A percentile compares a stretch with the other conserved stretches of the same genome.
Evolutionary conservation across 2,888 invertebrate species (phyloP).

Genomic region (Epirrhoe tristata): DNA sequence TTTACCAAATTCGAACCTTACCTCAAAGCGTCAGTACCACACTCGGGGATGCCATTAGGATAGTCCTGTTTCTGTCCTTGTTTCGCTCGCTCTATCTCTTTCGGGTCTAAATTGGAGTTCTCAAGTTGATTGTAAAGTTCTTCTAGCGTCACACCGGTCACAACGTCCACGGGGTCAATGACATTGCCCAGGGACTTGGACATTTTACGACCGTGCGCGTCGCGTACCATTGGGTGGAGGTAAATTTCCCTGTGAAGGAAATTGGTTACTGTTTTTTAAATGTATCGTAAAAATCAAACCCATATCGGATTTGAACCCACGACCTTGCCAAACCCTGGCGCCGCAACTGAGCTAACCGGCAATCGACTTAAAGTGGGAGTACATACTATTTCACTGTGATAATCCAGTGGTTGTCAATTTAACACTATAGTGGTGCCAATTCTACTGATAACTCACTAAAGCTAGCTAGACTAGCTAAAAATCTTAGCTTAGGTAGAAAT

Average conservation of each 20-base stretch:
- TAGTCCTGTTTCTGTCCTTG: conserved; percentile 91
- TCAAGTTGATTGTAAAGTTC: conserved; percentile 90
- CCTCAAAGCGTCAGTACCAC: conserved; percentile 97
- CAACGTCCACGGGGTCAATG: conserved; percentile 98
- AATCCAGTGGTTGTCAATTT: too few relatives aligned
- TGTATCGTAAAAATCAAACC: not conserved
- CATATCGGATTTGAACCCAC: conserved; percentile 14
- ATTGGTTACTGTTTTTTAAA: conserved; percentile 1
- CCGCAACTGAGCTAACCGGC: too few relatives aligned
- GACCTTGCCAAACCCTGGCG: too few relatives aligned
- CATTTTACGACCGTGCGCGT: conserved; percentile 99
- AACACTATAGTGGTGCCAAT: too few relatives aligned
- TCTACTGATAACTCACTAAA: too few relatives aligned
- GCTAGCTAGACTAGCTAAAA: too few relatives aligned
- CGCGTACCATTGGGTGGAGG: conserved; percentile 98
- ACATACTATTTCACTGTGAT: too few relatives aligned
- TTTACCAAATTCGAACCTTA: conserved; percentile 5
- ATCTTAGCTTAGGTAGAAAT: too few relatives aligned
- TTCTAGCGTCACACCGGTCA: conserved; percentile 93
- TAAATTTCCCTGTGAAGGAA: conserved; percentile 90
- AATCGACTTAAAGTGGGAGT: too few relatives aligned
- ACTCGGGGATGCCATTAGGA: conserved; percentile 97
- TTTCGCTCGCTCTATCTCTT: conserved; percentile 91
- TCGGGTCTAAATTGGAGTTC: conserved; percentile 94
- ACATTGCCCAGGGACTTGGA: conserved; percentile 99